Conservation (phyloP, 2,797 vertebrate genomes). For the Enteromius mattozi region DNA sequence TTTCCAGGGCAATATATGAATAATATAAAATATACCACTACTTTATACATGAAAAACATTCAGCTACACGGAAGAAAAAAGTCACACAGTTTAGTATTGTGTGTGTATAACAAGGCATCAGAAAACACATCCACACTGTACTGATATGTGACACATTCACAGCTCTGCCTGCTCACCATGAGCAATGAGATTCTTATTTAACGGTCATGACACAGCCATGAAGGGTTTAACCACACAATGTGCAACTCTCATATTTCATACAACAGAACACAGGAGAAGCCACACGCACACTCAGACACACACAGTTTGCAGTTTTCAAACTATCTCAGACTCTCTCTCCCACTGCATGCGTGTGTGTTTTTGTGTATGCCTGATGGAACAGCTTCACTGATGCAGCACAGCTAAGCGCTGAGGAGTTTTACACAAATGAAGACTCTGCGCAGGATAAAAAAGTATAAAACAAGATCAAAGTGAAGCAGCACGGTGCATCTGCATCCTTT, state of each 20-base stretch:
- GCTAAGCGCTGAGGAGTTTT: slow-evolving; percentile 33
- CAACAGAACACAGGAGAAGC: slow-evolving; percentile 21
- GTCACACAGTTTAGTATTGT: not conserved
- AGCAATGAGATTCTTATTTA: slow-evolving; percentile 2
- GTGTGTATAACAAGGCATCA: not conserved
- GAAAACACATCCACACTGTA: slow-evolving; percentile 17
- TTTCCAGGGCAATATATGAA: not conserved
- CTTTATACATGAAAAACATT: not conserved
- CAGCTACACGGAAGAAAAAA: not conserved
- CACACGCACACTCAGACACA: slow-evolving; percentile 3
- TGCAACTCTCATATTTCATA: slow-evolving; percentile 40
- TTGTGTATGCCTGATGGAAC: not conserved
- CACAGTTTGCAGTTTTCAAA: slow-evolving; percentile 3
- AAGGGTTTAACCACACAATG: not conserved
- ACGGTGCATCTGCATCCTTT: slow-evolving; percentile 42
- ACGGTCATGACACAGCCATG: slow-evolving; percentile 5
- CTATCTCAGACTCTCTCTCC: slow-evolving; percentile 17
- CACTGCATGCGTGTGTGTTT: not conserved
- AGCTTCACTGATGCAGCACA: slow-evolving; percentile 27
- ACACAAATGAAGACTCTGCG: slow-evolving; percentile 50
- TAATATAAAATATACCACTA: not conserved
- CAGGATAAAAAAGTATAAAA: slow-evolving; percentile 47
- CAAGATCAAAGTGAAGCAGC: slow-evolving; percentile 55
- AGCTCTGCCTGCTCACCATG: slow-evolving; percentile 1
- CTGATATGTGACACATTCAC: slow-evolving; percentile 15